Evolutionary conservation across 2,797 vertebrate genomes (phyloP), one percentile per base, ranked within the genome.

Genomic region (Anolis apletophallus): DNA sequence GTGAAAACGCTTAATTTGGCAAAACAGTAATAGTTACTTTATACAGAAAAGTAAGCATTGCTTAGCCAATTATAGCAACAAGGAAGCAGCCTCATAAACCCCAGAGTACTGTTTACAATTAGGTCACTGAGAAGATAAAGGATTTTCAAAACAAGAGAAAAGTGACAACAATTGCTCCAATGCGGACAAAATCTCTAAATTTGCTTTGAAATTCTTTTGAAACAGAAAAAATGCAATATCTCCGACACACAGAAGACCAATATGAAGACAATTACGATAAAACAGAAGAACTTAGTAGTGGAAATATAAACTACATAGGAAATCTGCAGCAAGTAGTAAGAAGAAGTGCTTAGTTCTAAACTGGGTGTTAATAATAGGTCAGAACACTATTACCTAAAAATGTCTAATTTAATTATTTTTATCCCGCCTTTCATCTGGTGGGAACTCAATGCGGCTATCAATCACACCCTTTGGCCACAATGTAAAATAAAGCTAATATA

Each of bases 351-450:
- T 59, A 64, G 34, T 67, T 32, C 17, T 84, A 36, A 83, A 76
- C 77, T 87, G 75, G 93, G 10, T n/a, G 29, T 68, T 76, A 67
- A 46, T 52, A 34, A 72, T 82, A 46, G 59, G 21, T 1, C 50
- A 59, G 26, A 89, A 87, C 36, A 85, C 87, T 90, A 40, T 55
- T 29, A 79, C 80, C 17, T 3, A 77, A 92, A 80, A 91, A 78
- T 90, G 80, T 87, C 81, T 91, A 93, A 93, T 46, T 46, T 3
- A 46, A 6, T 46, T 46, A 46, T 8, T 46, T 7, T 46, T 46
- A 46, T 8, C 7, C 46, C 46, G 5, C 46, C 46, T 46, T 46
- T 46, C 46, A 5, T 46, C 46, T 6, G 7, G 7, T 46, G 46
- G 46, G 7, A 46, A 46, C 5, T 46, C 5, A 46, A 46, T 46